Conservation (phyloP, 2,113 vertebrate genomes). For the Xyliphius kryptos region DNA sequence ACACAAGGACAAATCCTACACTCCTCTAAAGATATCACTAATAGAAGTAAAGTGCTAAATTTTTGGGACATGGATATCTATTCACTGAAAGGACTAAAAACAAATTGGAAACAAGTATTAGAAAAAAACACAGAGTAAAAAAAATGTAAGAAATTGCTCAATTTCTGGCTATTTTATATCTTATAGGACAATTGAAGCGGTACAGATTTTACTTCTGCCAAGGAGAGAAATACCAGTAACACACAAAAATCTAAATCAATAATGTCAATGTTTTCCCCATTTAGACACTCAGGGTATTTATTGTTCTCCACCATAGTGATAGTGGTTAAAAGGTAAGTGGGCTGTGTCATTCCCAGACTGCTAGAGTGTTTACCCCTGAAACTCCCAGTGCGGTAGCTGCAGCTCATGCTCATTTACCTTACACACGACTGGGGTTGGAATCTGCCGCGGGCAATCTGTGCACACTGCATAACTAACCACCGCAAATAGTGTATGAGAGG, state of each 20-base stretch:
- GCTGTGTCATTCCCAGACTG: conserved; percentile 9
- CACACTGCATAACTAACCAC: not conserved
- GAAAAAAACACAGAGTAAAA: no score
- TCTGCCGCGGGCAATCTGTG: conserved; percentile 12
- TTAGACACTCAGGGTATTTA: conserved; percentile 10
- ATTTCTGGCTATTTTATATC: not conserved
- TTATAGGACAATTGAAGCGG: not conserved
- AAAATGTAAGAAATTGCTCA: not conserved
- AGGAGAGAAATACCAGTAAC: conserved; percentile 1
- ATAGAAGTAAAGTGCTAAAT: no score
- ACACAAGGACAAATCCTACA: no score
- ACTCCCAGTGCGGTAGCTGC: conserved; percentile 12
- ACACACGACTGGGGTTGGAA: conserved; percentile 14
- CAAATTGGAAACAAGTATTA: no score
- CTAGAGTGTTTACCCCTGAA: conserved; percentile 18
- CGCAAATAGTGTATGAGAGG: not conserved
- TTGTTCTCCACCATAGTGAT: conserved; percentile 15
- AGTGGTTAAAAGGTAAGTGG: conserved; percentile 25
- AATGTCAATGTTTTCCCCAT: conserved; percentile 23
- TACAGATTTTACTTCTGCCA: conserved; percentile 10
- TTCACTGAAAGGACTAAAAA: no score
- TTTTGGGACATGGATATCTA: no score
- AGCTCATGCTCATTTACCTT: conserved; percentile 19
- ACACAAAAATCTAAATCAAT: conserved; percentile 21
- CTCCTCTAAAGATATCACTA: no score